Evolutionary conservation across 2,113 vertebrate species (phyloP).

Genomic region (Galemys pyrenaicus): DNA sequence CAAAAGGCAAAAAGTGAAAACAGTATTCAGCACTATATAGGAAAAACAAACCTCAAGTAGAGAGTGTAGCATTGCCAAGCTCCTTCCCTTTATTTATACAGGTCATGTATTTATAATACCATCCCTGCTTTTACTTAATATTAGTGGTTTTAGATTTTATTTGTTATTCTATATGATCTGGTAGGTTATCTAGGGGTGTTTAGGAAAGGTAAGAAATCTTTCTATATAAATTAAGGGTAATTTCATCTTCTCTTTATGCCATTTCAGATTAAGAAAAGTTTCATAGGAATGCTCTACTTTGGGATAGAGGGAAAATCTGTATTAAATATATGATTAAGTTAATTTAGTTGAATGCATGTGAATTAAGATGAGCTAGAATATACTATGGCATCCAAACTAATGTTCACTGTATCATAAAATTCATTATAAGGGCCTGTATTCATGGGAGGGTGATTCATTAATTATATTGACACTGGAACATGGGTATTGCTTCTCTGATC

Average conservation of each 20-base stretch:
- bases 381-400: neutral
- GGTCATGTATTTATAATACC: neutral
- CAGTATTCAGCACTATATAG: neutral
- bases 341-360: conserved; percentile 11
- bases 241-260: neutral
- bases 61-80: too few relatives aligned
- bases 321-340: conserved; percentile 38
- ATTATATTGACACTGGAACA: conserved; percentile 7
- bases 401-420: neutral
- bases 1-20: neutral
- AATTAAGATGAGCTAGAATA: conserved; percentile 35
- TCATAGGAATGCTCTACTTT: neutral
- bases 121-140: neutral
- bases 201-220: neutral
- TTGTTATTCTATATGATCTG: neutral
- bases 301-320: neutral
- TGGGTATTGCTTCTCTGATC: neutral
- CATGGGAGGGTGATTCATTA: conserved; percentile 13
- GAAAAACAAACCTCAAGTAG: too few relatives aligned
- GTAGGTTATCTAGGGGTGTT: neutral
- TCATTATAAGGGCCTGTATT: neutral
- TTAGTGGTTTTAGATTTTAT: neutral
- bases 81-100: neutral
- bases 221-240: neutral
- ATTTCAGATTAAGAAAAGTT: too few relatives aligned